phyloP scores from a whole-genome alignment of 2,113 vertebrate genomes.

The Entomyzon cyanotis region DNA sequence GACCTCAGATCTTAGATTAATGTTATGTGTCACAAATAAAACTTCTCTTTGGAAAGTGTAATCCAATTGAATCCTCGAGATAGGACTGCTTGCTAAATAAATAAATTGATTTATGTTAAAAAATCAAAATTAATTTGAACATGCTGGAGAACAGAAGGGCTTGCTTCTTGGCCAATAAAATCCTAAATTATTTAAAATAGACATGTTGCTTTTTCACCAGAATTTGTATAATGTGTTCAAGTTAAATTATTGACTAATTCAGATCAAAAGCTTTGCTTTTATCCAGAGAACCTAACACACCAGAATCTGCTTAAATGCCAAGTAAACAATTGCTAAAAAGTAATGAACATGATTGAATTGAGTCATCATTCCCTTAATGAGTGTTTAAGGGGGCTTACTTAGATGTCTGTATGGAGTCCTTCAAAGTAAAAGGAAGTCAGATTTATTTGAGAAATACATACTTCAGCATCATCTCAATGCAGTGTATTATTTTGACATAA shows the following conservation, averaged over 20 bases:
- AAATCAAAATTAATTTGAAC: conserved; percentile 33
- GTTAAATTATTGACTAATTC: conserved; percentile 29
- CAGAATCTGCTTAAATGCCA: conserved; percentile 11
- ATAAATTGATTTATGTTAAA: conserved; percentile 33
- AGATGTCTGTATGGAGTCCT: not conserved
- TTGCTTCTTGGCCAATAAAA: conserved; percentile 34
- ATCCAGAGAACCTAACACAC: not conserved
- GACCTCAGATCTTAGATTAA: not conserved
- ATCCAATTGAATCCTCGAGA: not conserved
- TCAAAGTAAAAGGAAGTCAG: not conserved
- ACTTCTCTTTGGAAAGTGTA: conserved; percentile 31
- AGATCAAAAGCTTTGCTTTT: not conserved
- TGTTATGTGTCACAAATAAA: not conserved
- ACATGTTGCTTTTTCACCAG: not conserved
- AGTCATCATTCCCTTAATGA: not conserved
- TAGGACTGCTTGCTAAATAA: conserved; percentile 2
- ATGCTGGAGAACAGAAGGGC: conserved; percentile 22
- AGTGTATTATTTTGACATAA: not conserved
- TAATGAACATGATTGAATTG: not conserved
- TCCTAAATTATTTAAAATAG: conserved; percentile 34
- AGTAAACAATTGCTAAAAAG: not conserved
- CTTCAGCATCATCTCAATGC: not conserved
- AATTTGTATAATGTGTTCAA: not conserved
- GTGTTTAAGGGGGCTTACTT: not conserved
- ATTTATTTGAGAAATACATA: not conserved